Conservation (phyloP, 1,140 invertebrate species). For the Acromyrmex charruanus region DNA sequence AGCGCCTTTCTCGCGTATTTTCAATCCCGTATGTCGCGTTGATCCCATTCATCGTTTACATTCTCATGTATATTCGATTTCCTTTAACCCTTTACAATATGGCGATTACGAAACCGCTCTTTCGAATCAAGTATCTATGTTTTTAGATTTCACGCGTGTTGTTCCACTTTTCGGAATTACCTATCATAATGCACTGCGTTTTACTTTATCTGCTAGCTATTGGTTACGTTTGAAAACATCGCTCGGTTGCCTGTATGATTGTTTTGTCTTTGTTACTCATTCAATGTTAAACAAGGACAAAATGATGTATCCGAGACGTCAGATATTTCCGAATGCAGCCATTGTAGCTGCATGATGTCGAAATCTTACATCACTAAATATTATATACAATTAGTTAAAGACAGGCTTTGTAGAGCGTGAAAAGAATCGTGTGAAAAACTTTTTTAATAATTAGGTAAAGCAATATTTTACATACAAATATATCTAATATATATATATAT, state of each 20-base stretch:
- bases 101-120: background rate
- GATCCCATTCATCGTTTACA: background rate
- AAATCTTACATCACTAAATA: constrained; percentile 18
- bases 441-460: background rate
- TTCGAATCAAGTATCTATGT: background rate
- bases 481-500: too few species aligned
- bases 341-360: constrained; percentile 5
- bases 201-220: background rate
- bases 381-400: constrained; percentile 1
- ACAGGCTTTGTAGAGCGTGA: background rate
- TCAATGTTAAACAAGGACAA: too few species aligned
- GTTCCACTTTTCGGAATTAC: constrained; percentile 19
- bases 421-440: background rate
- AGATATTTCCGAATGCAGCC: too few species aligned
- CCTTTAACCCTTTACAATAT: constrained; percentile 14
- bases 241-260: too few species aligned
- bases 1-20: constrained; percentile 14
- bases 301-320: too few species aligned
- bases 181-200: background rate
- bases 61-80: constrained; percentile 11
- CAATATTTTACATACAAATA: background rate
- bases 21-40: background rate
- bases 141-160: constrained; percentile 13
- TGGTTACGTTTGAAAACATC: too few species aligned
- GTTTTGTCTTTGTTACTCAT: too few species aligned